These are phyloP conservation scores for Paralvinella palmiformis DNA, from an alignment of 1,140 invertebrate species.

Conservation along the genomic window DNA sequence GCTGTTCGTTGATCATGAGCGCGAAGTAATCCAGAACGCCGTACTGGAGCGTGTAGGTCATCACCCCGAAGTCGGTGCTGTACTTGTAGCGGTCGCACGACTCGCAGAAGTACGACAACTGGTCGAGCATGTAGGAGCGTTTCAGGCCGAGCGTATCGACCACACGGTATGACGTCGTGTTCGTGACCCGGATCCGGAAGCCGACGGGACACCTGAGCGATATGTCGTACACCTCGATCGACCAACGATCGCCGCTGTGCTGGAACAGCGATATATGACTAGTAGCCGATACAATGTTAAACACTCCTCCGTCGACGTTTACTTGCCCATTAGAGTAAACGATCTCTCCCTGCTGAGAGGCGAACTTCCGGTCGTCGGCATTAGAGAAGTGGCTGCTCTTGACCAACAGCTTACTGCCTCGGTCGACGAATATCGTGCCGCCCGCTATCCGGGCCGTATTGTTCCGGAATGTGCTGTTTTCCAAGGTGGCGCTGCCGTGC, in stretches of 20 bases:
- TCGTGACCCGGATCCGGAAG: slow-evolving; percentile 5
- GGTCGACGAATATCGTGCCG: slow-evolving; percentile 13
- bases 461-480: slow-evolving; percentile 3
- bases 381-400: background rate
- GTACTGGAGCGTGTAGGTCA: background rate
- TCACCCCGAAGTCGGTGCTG: slow-evolving; percentile 1
- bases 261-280: slow-evolving; percentile 2
- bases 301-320: background rate
- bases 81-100: slow-evolving; percentile 10
- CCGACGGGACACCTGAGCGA: slow-evolving; percentile 8
- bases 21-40: slow-evolving; percentile 11
- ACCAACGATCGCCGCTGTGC: slow-evolving; percentile 11
- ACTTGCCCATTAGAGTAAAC: slow-evolving; percentile 10
- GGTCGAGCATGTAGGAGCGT: slow-evolving; percentile 10
- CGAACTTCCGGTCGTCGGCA: background rate
- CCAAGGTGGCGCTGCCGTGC: slow-evolving; percentile 2
- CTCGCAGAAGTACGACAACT: slow-evolving; percentile 18
- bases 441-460: slow-evolving; percentile 8
- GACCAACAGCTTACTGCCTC: background rate
- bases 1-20: slow-evolving; percentile 11
- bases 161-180: slow-evolving; percentile 2
- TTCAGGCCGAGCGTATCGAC: background rate
- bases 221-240: slow-evolving; percentile 7
- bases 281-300: background rate
- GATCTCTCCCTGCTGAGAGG: slow-evolving; percentile 12